These are phyloP conservation scores for Mesochorus sp. DNA, from an alignment of 2,888 invertebrate genomes.

Conservation along the genomic window DNA sequence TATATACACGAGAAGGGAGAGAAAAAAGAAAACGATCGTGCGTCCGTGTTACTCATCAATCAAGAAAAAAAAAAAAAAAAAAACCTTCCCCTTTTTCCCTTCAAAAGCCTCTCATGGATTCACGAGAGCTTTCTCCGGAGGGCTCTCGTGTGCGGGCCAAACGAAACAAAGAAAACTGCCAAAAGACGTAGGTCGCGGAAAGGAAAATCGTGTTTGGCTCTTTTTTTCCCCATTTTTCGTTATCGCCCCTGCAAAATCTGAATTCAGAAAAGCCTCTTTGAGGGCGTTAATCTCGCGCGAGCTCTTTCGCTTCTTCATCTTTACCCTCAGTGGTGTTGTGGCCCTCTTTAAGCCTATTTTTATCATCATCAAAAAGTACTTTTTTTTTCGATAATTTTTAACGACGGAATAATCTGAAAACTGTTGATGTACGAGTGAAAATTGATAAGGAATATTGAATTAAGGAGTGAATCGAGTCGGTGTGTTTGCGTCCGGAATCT, in stretches of 20 bases:
- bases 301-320: neutral
- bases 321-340: neutral
- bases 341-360: no score
- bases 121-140: constrained; percentile 13
- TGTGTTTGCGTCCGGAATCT: constrained; percentile 11
- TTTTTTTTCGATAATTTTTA: no score
- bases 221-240: neutral
- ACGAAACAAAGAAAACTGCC: constrained; percentile 12
- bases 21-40: constrained; percentile 19
- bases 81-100: neutral
- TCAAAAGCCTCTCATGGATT: constrained; percentile 23
- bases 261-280: constrained; percentile 21
- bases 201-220: constrained; percentile 49
- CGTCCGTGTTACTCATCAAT: constrained; percentile 46
- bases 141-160: neutral
- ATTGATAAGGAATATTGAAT: neutral
- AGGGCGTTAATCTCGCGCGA: constrained; percentile 10
- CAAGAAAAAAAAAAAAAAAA: no score
- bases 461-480: constrained; percentile 1
- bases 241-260: constrained; percentile 23
- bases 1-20: neutral
- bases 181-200: neutral
- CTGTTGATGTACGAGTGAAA: neutral
- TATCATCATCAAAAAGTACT: no score
- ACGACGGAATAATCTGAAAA: neutral